Evolutionary conservation across 2,113 vertebrate species (phyloP).

Genomic region (Ageneiosus marmoratus): DNA sequence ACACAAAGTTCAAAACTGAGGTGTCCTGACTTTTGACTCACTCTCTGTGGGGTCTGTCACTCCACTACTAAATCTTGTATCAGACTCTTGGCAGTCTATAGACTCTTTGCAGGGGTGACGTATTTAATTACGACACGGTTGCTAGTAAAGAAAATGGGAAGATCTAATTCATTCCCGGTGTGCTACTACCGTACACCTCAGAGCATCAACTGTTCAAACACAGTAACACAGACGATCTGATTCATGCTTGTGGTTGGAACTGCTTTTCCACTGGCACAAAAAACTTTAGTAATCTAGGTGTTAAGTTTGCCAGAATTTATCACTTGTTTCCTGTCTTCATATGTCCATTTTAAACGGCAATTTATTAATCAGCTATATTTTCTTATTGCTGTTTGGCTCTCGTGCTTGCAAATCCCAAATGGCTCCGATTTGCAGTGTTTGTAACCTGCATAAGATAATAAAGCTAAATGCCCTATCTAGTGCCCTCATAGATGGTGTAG

Average conservation of each 20-base stretch:
- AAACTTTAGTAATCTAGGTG: neutral
- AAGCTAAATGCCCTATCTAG: neutral
- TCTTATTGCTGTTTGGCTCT: neutral
- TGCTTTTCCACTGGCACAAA: neutral
- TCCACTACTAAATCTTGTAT: neutral
- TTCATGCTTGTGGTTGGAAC: neutral
- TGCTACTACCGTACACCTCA: neutral
- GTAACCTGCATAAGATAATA: no score
- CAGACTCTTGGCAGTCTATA: neutral
- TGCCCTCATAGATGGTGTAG: neutral
- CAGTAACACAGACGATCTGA: neutral
- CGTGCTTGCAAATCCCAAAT: no score
- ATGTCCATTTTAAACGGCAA: no score
- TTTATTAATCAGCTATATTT: neutral
- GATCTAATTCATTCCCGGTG: neutral
- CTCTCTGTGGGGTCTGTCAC: neutral
- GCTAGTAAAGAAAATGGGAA: conserved; percentile 1
- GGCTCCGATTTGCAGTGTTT: neutral
- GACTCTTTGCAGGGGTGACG: neutral
- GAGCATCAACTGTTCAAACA: neutral
- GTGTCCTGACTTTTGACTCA: no score
- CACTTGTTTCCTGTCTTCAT: neutral
- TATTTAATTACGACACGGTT: neutral
- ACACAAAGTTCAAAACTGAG: no score
- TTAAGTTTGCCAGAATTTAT: neutral